phyloP scores from a whole-genome alignment of 1,140 invertebrate species.

The Tribolium madens region DNA sequence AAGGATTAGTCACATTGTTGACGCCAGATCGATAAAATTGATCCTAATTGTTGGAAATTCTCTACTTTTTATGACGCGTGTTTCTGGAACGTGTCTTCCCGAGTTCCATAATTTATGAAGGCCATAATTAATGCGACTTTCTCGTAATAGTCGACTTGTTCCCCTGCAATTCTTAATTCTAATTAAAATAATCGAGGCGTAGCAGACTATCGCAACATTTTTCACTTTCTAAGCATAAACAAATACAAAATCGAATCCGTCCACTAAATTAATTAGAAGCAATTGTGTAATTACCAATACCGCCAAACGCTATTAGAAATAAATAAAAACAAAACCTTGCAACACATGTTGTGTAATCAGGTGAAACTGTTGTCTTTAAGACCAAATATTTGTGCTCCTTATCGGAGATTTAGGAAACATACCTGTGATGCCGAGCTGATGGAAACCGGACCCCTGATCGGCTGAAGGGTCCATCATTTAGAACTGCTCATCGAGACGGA shows the following conservation, averaged over 20 bases:
- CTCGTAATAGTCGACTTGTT: not conserved
- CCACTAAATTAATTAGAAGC: not conserved
- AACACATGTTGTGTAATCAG: constrained; percentile 6
- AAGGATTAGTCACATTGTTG: not conserved
- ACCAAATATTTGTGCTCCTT: not conserved
- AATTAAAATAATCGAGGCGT: constrained; percentile 5
- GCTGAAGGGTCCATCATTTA: constrained; percentile 31
- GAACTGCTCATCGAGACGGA: constrained; percentile 4
- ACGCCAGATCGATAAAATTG: not conserved
- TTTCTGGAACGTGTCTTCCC: not conserved
- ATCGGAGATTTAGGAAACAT: not conserved
- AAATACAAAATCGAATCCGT: not conserved
- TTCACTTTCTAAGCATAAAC: constrained; percentile 22
- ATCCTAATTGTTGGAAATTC: not conserved
- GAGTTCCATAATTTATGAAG: constrained; percentile 2
- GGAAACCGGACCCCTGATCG: constrained; percentile 40
- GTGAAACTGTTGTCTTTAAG: not conserved
- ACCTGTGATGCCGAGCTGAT: constrained; percentile 45
- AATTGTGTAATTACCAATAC: not conserved
- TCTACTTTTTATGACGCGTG: not conserved
- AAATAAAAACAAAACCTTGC: too few species aligned
- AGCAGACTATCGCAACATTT: not conserved
- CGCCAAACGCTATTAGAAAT: not conserved
- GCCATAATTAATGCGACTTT: constrained; percentile 13
- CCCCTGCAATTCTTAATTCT: not conserved